Percentiles rank a stretch among this genome's conserved stretches.
Conservation (phyloP, 1,140 invertebrate genomes). For the Ips nitidus region DNA sequence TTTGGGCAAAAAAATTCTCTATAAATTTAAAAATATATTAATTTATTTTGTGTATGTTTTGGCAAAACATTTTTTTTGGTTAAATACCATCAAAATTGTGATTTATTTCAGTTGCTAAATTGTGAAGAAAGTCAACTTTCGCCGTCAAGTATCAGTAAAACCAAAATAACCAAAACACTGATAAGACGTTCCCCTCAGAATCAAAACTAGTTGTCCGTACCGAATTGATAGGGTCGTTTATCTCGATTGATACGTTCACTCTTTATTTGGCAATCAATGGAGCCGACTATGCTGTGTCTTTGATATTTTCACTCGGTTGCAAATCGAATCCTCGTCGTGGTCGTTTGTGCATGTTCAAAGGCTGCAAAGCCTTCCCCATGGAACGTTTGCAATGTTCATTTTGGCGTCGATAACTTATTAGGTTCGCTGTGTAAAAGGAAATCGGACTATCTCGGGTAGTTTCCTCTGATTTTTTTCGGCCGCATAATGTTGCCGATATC, state of each 20-base stretch:
- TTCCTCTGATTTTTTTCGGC: neutral
- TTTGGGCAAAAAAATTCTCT: too few species aligned
- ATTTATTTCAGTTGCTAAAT: too few species aligned
- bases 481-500: neutral
- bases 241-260: conserved; percentile 12
- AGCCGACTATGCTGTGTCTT: neutral
- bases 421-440: neutral
- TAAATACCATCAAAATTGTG: too few species aligned
- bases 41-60: too few species aligned
- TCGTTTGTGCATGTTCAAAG: conserved; percentile 13
- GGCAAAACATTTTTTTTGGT: too few species aligned
- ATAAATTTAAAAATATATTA: too few species aligned
- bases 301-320: conserved; percentile 12
- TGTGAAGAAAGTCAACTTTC: too few species aligned
- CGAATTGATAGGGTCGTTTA: neutral
- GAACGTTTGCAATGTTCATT: conserved; percentile 1
- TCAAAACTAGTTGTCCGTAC: too few species aligned
- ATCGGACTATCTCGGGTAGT: neutral
- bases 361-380: neutral
- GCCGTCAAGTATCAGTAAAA: too few species aligned
- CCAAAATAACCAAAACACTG: too few species aligned
- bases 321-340: conserved; percentile 8
- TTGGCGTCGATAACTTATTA: neutral
- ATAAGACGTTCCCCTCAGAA: too few species aligned
- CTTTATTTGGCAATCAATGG: conserved; percentile 12